phyloP scores from a whole-genome alignment of 1,140 invertebrate species.

The Cydia splendana region DNA sequence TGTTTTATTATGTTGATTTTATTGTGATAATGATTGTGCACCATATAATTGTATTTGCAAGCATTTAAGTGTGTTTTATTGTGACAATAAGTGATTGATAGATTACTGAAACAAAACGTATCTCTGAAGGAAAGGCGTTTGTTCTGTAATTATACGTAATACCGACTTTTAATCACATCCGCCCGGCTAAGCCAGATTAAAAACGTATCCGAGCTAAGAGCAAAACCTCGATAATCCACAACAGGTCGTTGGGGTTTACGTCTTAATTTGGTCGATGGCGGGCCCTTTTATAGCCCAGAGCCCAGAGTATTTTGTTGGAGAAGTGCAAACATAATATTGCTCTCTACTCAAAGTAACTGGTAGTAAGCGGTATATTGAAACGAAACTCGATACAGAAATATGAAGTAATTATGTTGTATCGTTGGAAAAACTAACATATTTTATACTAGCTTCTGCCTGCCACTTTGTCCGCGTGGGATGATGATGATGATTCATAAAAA shows the following conservation, averaged over 20 bases:
- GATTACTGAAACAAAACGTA: not conserved
- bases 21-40: too few relatives aligned
- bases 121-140: not conserved
- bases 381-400: not conserved
- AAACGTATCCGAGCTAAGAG: slow-evolving; percentile 15
- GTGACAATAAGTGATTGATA: too few relatives aligned
- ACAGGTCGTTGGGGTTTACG: slow-evolving; percentile 23
- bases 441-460: too few relatives aligned
- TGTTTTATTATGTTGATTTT: too few relatives aligned
- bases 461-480: too few relatives aligned
- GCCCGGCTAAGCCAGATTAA: slow-evolving; percentile 14
- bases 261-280: slow-evolving; percentile 9
- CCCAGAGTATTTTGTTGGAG: not conserved
- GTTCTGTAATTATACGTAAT: not conserved
- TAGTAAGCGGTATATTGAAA: not conserved
- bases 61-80: too few relatives aligned
- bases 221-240: slow-evolving; percentile 25
- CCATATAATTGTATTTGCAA: too few relatives aligned
- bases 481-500: too few relatives aligned
- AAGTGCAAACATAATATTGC: not conserved
- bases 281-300: slow-evolving; percentile 3
- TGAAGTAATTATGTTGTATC: not conserved
- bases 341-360: not conserved
- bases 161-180: not conserved
- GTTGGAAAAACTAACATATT: too few relatives aligned